These are phyloP conservation scores for Acleris emargana DNA, from an alignment of 2,888 invertebrate species.

Conservation along the genomic window DNA sequence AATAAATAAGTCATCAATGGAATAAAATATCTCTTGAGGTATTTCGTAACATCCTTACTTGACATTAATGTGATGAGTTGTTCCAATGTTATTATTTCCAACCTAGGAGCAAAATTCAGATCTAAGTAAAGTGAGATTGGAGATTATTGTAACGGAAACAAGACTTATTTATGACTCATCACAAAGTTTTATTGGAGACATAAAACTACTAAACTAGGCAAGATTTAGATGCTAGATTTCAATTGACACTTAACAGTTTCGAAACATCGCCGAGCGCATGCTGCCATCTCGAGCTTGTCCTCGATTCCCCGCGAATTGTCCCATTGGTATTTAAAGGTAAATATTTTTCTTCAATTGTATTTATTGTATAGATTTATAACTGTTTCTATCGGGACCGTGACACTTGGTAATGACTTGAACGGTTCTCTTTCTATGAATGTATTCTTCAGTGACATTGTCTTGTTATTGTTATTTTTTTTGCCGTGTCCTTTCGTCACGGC, in stretches of 20 bases:
- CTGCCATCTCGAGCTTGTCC: constrained; percentile 19
- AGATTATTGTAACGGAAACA: no score
- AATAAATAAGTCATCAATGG: not conserved
- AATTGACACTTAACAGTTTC: constrained; percentile 7
- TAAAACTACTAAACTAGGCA: constrained; percentile 1
- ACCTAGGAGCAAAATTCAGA: no score
- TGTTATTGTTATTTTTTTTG: constrained; percentile 50
- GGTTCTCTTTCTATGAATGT: constrained; percentile 48
- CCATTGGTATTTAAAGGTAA: constrained; percentile 15
- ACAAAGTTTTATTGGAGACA: not conserved
- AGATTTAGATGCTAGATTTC: constrained; percentile 4
- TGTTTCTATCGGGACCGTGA: constrained; percentile 44
- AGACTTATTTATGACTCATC: not conserved
- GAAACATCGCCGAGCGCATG: constrained; percentile 16
- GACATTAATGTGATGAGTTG: not conserved
- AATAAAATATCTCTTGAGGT: constrained; percentile 3
- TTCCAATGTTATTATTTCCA: no score
- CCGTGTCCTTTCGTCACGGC: constrained; percentile 62
- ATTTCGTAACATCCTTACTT: not conserved
- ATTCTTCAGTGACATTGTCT: constrained; percentile 48
- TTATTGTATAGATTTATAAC: constrained; percentile 34
- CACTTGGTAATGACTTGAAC: constrained; percentile 48
- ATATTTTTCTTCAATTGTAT: constrained; percentile 35
- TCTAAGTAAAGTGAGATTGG: no score
- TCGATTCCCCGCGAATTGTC: constrained; percentile 20